A percentile compares a stretch with the other conserved stretches of the same genome.
Evolutionary conservation across 2,797 vertebrate genomes (phyloP).

Genomic region (Lacerta agilis): DNA sequence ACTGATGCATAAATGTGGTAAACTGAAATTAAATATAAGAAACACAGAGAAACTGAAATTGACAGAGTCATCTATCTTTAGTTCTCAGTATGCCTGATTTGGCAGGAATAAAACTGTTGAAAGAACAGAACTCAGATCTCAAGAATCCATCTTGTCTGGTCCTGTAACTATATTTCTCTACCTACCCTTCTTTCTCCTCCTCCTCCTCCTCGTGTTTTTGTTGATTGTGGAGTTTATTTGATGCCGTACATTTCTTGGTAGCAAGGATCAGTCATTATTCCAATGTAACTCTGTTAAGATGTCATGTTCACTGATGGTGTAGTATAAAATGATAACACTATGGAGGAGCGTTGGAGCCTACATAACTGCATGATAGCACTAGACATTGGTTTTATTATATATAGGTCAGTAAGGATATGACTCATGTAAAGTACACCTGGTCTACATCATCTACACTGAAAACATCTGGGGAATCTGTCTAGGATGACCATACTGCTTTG

Average conservation of each 20-base stretch:
- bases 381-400: neutral
- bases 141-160: neutral
- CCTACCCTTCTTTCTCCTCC: neutral
- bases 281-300: neutral
- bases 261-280: neutral
- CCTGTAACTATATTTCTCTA: neutral
- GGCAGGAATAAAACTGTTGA: too few species aligned
- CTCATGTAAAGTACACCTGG: slow-evolving; percentile 36
- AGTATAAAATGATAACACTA: neutral
- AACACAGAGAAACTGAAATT: too few species aligned
- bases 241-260: neutral
- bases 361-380: neutral
- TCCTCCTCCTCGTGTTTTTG: neutral
- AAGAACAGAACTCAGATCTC: neutral
- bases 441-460: slow-evolving; percentile 27
- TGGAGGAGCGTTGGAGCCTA: neutral
- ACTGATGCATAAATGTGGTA: too few species aligned
- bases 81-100: too few species aligned
- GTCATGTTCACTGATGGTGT: neutral
- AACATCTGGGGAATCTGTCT: slow-evolving; percentile 28
- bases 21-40: too few species aligned
- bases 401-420: slow-evolving; percentile 12
- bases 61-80: neutral
- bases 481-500: slow-evolving; percentile 10
- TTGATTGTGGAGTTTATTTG: neutral